Base-by-base conservation (phyloP, 2,797 vertebrate species). In the Danionella dracula region DNA sequence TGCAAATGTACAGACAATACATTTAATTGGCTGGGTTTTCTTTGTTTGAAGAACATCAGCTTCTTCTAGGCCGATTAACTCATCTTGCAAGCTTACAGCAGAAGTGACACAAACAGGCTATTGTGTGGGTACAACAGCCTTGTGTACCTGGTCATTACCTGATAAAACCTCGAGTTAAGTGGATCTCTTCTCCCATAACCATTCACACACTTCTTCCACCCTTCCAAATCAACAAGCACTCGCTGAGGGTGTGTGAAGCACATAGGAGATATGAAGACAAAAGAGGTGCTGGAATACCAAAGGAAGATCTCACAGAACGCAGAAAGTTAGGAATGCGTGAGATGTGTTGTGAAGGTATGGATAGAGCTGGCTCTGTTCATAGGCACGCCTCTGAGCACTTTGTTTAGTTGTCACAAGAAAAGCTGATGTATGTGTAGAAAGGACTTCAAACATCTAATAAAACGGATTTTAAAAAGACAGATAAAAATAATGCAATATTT, bases 61-160 rank as follows among this genome's bases (percentile, higher is more conserved):
- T n/a, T 65, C 40, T 55, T 27, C 50, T 53, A 64, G 53, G 21
- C 61, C n/a, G 63, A 66, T 56, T 66, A 66, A 46, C 31, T 38
- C 41, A 50, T 56, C 23, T 35, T 55, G 50, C 34, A 38, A 56
- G 51, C 51, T 20, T 31, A 48, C 32, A 46, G 37, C 41, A 45
- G 46, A 38, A 46, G 9, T 40, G 35, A 17, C 41, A 48, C 40
- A 66, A 66, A 66, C 63, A 66, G 15, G 51, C 32, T 51, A 66
- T 66, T 66, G 56, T 29, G 31, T 56, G 51, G 51, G 63, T 66
- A 41, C 46, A 66, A 56, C 53, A 29, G 41, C 46, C 42, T 5
- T 11, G 37, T 13, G 32, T 56, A 56, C 63, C 51, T 48, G 32
- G 32, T 66, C 42, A 48, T 66, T 66, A 66, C 63, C 63, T 48